Evolutionary conservation across 2,113 vertebrate species (phyloP), one percentile per base, ranked within the genome.

Genomic region (Toxotes chatareus): DNA sequence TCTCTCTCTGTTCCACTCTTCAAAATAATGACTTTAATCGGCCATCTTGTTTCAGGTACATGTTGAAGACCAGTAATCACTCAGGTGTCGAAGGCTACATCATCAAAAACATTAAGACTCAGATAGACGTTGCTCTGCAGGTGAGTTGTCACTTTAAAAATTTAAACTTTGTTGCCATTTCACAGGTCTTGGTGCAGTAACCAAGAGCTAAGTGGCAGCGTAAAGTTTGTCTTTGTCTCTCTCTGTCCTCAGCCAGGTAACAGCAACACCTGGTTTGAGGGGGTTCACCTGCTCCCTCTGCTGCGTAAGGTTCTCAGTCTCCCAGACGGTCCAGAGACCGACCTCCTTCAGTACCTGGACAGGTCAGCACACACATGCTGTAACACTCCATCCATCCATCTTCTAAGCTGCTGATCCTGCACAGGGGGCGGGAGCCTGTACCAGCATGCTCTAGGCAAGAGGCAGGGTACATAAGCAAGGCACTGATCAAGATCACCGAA

Each of bases 61-160:
- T 96, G 90, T 83, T 99, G 90, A 97, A 96, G 93, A 97, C 94
- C 51, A 97, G 97, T 76, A 94, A 93, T 79, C 98, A 99, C 91
- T 96, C 98, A 5, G 98, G 98, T 46, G 96, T 99, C 21, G 96
- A 99, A 90, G 98, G 97, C 83, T 99, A 97, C 87, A 40, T 99
- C 89, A 97, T 99, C 93, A 97, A 99, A 84, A 99, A 98, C 81
- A 97, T 99, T 85, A 98, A 95, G 94, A 97, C 96, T 87, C 97
- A 99, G 92, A 96, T 99, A 60, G 95, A 97, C 71, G 57, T 91
- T 3, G 94, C 97, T 0, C 89, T 99, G 56, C 84, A 80, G 87
- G 91, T 92, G 67, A 83, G 62, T 46, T 21, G 2, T 0, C 27
- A 1, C 23, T 7, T 23, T 7, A 4, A 2, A 4, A 2, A 21